Conservation (phyloP, 2,797 vertebrate genomes). For the Psittacula echo region DNA sequence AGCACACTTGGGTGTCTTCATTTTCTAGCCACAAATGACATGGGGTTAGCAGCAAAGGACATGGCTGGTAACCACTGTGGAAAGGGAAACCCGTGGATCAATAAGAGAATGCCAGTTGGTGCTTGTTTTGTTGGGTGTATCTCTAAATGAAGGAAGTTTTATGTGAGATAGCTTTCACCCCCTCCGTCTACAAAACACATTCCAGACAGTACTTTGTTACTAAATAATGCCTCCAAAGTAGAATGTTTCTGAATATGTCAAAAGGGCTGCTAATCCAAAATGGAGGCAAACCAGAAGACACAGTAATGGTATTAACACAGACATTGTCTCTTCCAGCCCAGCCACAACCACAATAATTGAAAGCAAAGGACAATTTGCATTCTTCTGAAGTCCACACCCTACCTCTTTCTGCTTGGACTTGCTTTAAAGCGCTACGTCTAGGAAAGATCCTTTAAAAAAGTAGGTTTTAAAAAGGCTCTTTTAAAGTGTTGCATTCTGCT, state of each 20-base stretch:
- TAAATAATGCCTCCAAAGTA: background rate
- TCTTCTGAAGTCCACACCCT: background rate
- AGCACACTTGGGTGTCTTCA: constrained; percentile 66
- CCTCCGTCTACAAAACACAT: background rate
- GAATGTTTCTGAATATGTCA: background rate
- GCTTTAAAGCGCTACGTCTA: background rate
- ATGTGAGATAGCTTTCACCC: background rate
- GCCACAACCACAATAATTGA: background rate
- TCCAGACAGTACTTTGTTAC: background rate
- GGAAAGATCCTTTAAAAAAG: background rate
- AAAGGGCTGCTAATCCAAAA: background rate
- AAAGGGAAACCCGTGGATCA: constrained; percentile 55
- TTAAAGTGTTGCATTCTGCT: background rate
- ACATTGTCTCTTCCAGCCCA: background rate
- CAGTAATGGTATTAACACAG: background rate
- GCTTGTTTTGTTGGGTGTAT: background rate
- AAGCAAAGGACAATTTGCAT: background rate
- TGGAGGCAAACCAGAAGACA: background rate
- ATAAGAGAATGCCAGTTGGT: constrained; percentile 24
- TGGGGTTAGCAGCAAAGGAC: constrained; percentile 53
- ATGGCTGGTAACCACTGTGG: constrained; percentile 31
- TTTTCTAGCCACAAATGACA: constrained; percentile 71
- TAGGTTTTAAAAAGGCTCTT: background rate
- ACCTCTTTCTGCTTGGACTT: background rate
- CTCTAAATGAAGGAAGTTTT: constrained; percentile 1